phyloP scores from a whole-genome alignment of 2,797 vertebrate genomes.

The Enteromius paludinosus region DNA sequence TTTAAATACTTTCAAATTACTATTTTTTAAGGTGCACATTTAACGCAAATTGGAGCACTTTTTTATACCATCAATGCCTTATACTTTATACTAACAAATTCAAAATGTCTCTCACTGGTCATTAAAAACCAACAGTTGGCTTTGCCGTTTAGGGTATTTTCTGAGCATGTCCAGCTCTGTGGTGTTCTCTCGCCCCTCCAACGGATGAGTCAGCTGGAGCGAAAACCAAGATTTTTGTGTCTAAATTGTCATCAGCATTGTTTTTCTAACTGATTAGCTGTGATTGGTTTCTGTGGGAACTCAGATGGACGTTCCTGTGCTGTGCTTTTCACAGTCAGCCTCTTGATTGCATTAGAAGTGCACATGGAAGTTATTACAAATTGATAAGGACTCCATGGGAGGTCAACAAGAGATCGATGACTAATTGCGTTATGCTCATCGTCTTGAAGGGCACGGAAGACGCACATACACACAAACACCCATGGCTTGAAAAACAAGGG shows the following conservation, averaged over 20 bases:
- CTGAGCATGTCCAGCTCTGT: neutral
- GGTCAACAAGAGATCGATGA: slow-evolving; percentile 82
- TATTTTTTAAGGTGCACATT: neutral
- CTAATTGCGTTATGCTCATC: slow-evolving; percentile 76
- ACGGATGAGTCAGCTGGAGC: slow-evolving; percentile 6
- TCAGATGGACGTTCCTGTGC: slow-evolving; percentile 67
- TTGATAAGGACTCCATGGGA: slow-evolving; percentile 81
- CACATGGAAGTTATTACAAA: slow-evolving; percentile 77
- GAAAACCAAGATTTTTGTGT: slow-evolving; percentile 6
- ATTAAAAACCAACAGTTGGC: neutral
- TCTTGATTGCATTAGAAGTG: slow-evolving; percentile 77
- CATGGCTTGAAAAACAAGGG: slow-evolving; percentile 23
- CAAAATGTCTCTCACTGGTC: neutral
- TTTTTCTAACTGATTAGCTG: slow-evolving; percentile 41
- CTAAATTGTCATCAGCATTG: slow-evolving; percentile 29
- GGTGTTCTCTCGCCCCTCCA: neutral
- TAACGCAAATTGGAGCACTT: neutral
- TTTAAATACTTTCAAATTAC: neutral
- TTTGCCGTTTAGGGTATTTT: neutral
- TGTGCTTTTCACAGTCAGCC: slow-evolving; percentile 59
- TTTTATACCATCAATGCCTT: neutral
- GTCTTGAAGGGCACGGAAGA: slow-evolving; percentile 71
- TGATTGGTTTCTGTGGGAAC: slow-evolving; percentile 61
- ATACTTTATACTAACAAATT: too few relatives aligned
- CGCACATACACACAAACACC: neutral